Base-by-base conservation (phyloP, 2,797 vertebrate species). In the Nannoperca obscura region DNA sequence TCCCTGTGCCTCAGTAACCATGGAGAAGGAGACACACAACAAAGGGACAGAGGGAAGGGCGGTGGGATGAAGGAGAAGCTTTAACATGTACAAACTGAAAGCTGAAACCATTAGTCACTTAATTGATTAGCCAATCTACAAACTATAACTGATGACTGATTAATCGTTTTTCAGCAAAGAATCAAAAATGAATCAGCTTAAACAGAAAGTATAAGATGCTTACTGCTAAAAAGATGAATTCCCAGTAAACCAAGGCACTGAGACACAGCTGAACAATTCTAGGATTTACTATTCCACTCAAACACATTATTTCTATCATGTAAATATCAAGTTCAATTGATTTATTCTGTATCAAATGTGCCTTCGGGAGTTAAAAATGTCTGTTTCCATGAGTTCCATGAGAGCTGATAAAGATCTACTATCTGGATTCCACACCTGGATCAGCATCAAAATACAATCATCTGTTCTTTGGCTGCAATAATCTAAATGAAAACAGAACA, bases 1-100 rank as follows among this genome's bases (percentile, higher is more conserved):
- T 94, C 90, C 84, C 30, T 12, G 80, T 66, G 72, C 88, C 80
- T 83, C 84, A 78, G 91, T 93, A 91, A 76, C 87, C 87, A 91
- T 89, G 88, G 92, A 72, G 83, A 83, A 24, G 20, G 76, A 74
- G 77, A 73, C 79, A 58, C 65, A 72, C 60, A 79, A 83, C 78
- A 88, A 65, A 64, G 66, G 74, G 80, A 85, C 64, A 44, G 36
- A 61, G 53, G 70, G 63, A 54, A 42, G 8, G 63, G 66, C 2
- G 54, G 62, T 60, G 60, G 47, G 55, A 76, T 49, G 58, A 38
- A 17, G 22, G 24, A 30, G 20, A 47, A 2, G 14, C 17, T 22
- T 32, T 4, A 32, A 62, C 54, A 12, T 52, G 49, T 32, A 40
- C n/a, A 47, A 50, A 58, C 40, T 24, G 24, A 27, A 27, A 27